Percentiles rank a stretch among this genome's conserved stretches.
phyloP scores from a whole-genome alignment of 37 sponge, comb jelly and placozoan genomes.

The Oopsacas minuta region DNA sequence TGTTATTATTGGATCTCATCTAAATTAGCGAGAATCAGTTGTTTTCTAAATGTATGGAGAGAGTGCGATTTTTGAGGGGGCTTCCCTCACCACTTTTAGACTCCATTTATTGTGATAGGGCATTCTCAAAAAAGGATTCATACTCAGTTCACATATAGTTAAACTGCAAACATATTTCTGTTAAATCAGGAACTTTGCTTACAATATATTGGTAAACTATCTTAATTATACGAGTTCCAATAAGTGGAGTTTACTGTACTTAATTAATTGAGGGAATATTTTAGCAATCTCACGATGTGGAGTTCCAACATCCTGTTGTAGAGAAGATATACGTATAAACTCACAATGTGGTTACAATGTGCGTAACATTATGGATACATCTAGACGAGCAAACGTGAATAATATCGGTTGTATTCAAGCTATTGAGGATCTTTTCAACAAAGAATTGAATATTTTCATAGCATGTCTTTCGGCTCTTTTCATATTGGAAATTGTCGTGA shows the following conservation, averaged over 20 bases:
- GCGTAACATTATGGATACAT: neutral
- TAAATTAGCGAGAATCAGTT: too few relatives aligned
- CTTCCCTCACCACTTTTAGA: too few relatives aligned
- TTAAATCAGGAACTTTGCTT: too few relatives aligned
- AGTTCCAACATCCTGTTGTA: neutral
- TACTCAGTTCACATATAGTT: too few relatives aligned
- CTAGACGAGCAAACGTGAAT: neutral
- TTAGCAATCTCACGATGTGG: neutral
- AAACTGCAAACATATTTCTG: too few relatives aligned
- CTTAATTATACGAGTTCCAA: neutral
- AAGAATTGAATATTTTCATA: neutral
- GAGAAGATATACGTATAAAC: neutral
- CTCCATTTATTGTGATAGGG: too few relatives aligned
- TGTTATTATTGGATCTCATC: neutral
- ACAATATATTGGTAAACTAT: too few relatives aligned
- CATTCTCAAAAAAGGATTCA: too few relatives aligned
- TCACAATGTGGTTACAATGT: neutral
- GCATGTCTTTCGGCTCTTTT: neutral
- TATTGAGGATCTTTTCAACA: neutral
- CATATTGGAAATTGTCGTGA: neutral
- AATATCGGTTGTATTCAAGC: neutral
- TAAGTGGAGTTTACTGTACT: neutral
- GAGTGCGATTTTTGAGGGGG: too few relatives aligned
- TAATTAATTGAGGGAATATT: too few relatives aligned
- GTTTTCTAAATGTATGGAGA: too few relatives aligned